Percentiles rank a stretch among this genome's conserved stretches.
Conservation (phyloP, 2,113 vertebrate genomes). For the Notarius quadriscutis region DNA sequence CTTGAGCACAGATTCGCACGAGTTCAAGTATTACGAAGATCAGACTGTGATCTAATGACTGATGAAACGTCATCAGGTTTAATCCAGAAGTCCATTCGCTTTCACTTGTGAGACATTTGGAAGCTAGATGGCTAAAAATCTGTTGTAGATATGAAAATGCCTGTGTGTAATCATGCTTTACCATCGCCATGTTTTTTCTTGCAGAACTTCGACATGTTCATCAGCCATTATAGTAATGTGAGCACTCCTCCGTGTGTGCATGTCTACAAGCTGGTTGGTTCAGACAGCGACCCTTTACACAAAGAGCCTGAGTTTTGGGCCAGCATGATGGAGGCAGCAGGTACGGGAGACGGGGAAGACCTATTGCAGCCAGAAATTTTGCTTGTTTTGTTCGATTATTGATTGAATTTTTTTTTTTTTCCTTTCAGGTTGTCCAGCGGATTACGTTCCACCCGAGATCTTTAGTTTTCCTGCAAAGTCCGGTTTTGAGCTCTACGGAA, state of each 20-base stretch:
- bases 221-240: conserved; percentile 97
- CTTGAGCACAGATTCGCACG: neutral
- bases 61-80: neutral
- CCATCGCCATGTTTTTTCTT: neutral
- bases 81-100: neutral
- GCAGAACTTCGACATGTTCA: conserved; percentile 96
- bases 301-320: conserved; percentile 93
- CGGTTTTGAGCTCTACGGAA: conserved; percentile 88
- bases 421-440: conserved; percentile 84
- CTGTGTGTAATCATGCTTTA: neutral
- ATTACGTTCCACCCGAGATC: conserved; percentile 92
- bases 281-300: conserved; percentile 82
- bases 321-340: conserved; percentile 97
- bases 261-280: conserved; percentile 87
- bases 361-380: neutral
- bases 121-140: neutral
- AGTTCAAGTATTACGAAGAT: neutral
- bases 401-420: conserved; percentile 16
- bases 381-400: neutral
- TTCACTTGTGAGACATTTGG: neutral
- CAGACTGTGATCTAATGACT: neutral
- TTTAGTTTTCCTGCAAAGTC: conserved; percentile 89
- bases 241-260: conserved; percentile 92
- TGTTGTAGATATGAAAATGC: neutral
- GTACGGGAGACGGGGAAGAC: conserved; percentile 62